Conservation (phyloP, 2,797 vertebrate genomes). For the Hippopotamyrus pictus region DNA sequence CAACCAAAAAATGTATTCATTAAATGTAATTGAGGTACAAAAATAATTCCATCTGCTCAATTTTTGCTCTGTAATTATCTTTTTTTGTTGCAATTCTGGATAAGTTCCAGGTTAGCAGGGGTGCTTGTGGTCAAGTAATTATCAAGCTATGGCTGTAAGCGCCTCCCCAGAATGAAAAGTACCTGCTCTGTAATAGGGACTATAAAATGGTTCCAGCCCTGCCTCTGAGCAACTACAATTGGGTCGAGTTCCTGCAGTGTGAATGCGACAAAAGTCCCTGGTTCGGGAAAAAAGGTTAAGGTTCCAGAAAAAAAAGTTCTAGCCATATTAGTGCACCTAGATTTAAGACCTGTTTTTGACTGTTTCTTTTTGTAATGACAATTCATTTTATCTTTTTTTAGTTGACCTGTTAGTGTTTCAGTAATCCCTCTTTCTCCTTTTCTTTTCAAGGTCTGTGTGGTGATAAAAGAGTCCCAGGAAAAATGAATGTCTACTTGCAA, state of each 20-base stretch:
- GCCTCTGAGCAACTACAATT: neutral
- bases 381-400: neutral
- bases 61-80: neutral
- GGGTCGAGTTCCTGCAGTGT: neutral
- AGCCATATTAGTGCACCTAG: neutral
- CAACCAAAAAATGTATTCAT: neutral
- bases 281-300: neutral
- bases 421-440: neutral
- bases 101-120: neutral
- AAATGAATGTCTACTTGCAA: slow-evolving; percentile 64
- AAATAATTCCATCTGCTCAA: neutral
- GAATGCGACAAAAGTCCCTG: neutral
- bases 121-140: neutral
- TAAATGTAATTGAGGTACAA: neutral
- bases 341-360: neutral
- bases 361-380: neutral
- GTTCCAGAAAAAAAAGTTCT: neutral
- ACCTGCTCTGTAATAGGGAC: neutral
- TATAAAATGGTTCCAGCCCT: neutral
- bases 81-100: neutral
- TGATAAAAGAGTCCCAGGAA: slow-evolving; percentile 55
- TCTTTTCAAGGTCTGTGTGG: slow-evolving; percentile 49
- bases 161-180: neutral
- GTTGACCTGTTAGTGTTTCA: neutral
- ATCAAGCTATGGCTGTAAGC: neutral